Percentiles rank a stretch among this genome's conserved stretches.
phyloP scores from a whole-genome alignment of 2,888 invertebrate species.

The Lepidochrysops patricia region DNA sequence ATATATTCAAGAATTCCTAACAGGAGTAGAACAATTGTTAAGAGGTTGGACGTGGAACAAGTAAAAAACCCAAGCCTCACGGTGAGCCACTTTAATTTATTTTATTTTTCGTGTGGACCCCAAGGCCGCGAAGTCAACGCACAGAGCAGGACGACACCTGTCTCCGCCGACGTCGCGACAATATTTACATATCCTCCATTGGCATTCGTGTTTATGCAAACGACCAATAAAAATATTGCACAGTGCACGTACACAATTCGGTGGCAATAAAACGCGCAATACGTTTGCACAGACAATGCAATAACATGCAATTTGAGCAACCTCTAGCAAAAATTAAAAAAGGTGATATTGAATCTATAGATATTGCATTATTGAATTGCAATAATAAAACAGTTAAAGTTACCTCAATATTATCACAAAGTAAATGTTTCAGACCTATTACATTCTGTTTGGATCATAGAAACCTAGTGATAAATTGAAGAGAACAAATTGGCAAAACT shows the following conservation, averaged over 20 bases:
- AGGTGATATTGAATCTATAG: neutral
- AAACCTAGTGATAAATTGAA: neutral
- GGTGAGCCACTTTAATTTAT: constrained; percentile 45
- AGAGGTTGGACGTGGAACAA: no score
- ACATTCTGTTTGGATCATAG: neutral
- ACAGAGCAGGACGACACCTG: constrained; percentile 64
- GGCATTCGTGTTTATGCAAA: constrained; percentile 2
- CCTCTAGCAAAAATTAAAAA: neutral
- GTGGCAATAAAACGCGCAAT: neutral
- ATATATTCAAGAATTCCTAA: no score
- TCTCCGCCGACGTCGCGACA: constrained; percentile 39
- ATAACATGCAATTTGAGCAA: neutral
- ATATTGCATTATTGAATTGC: no score
- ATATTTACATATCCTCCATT: constrained; percentile 24
- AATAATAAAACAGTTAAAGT: no score
- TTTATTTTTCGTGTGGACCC: constrained; percentile 45
- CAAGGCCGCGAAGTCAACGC: constrained; percentile 66
- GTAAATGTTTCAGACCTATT: no score
- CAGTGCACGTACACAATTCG: no score
- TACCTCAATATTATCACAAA: no score
- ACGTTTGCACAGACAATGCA: constrained; percentile 1
- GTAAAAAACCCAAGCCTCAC: constrained; percentile 36
- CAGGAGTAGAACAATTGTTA: no score
- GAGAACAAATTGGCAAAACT: neutral
- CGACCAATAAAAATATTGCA: constrained; percentile 4